phyloP scores from a whole-genome alignment of 2,113 vertebrate genomes.

The Gadus macrocephalus region DNA sequence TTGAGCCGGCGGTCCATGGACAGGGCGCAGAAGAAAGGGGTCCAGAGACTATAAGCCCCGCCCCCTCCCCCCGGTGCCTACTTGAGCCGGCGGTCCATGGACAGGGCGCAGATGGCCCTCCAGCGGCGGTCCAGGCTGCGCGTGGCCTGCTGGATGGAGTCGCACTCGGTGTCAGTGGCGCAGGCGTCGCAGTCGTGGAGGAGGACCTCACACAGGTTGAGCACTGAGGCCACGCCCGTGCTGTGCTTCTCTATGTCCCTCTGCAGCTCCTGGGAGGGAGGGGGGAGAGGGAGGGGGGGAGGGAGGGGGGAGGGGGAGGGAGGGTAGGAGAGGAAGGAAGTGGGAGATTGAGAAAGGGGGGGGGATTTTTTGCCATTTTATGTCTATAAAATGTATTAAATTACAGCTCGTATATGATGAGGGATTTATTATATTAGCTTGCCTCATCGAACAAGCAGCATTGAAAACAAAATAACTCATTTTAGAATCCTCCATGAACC shows the following conservation, averaged over 20 bases:
- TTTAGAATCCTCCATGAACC: no score
- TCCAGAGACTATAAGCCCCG: not conserved
- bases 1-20: slow-evolving; percentile 94
- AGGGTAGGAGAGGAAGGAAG: no score
- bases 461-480: no score
- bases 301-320: not conserved
- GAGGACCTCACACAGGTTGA: slow-evolving; percentile 95
- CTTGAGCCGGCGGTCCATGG: slow-evolving; percentile 94
- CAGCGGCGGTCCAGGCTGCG: slow-evolving; percentile 92
- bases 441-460: no score
- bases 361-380: no score
- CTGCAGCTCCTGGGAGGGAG: slow-evolving; percentile 82
- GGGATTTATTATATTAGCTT: no score
- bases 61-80: slow-evolving; percentile 54
- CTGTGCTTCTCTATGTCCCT: slow-evolving; percentile 97
- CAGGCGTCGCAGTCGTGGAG: slow-evolving; percentile 97
- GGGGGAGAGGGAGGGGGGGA: no score
- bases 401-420: no score
- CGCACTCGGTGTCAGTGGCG: slow-evolving; percentile 89
- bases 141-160: slow-evolving; percentile 96
- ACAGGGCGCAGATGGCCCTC: slow-evolving; percentile 95
- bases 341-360: not conserved
- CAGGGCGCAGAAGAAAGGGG: slow-evolving; percentile 79
- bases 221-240: slow-evolving; percentile 91
- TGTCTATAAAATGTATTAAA: no score